Evolutionary conservation across 2,888 invertebrate species (phyloP).

Genomic region (Patella caerulea): DNA sequence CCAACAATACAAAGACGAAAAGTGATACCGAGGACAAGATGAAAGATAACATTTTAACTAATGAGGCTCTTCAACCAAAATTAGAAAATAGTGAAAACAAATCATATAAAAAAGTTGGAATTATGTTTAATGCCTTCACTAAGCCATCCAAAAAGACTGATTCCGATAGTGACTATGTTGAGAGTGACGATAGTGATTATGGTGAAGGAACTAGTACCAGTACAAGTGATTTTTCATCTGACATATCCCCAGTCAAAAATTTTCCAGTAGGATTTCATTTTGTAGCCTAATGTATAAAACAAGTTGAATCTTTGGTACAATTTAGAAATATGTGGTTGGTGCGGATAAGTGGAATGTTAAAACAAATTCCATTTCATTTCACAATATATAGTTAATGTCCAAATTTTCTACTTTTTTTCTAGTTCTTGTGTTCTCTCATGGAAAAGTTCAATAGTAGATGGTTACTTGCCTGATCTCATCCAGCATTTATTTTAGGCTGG

Average conservation of each 20-base stretch:
- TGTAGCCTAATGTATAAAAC: too few relatives aligned
- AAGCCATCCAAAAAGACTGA: constrained; percentile 35
- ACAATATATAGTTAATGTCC: too few relatives aligned
- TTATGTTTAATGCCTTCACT: constrained; percentile 43
- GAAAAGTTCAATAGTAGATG: too few relatives aligned
- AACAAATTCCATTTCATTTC: too few relatives aligned
- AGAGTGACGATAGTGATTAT: constrained; percentile 57
- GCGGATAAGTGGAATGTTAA: too few relatives aligned
- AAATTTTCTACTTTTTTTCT: too few relatives aligned
- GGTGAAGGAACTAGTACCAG: constrained; percentile 20
- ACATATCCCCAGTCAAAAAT: constrained; percentile 43
- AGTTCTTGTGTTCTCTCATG: too few relatives aligned
- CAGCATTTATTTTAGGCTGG: too few relatives aligned
- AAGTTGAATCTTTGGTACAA: too few relatives aligned
- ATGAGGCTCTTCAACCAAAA: not conserved
- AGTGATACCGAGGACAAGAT: not conserved
- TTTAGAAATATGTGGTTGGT: too few relatives aligned
- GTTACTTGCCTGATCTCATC: too few relatives aligned
- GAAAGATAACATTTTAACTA: constrained; percentile 14
- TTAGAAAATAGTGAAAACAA: not conserved
- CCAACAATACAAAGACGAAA: not conserved
- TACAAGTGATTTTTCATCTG: constrained; percentile 36
- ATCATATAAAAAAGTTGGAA: constrained; percentile 38
- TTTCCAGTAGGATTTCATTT: constrained; percentile 45
- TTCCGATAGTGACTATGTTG: constrained; percentile 61